A percentile compares a stretch with the other conserved stretches of the same genome.
These are phyloP conservation scores for Crypturellus undulatus DNA, from an alignment of 2,113 vertebrate genomes.

Conservation along the genomic window DNA sequence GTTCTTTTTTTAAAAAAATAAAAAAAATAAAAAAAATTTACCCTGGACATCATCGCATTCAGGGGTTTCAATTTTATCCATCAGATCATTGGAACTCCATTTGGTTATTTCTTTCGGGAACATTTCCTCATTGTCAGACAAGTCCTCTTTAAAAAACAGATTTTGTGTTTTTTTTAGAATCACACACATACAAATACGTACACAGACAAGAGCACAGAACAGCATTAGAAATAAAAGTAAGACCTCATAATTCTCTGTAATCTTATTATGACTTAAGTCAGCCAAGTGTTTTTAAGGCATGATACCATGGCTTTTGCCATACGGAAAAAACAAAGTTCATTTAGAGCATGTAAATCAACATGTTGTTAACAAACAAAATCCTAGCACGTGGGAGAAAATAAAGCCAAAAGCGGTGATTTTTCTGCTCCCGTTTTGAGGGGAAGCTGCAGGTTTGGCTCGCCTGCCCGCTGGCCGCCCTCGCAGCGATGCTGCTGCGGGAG, in stretches of 20 bases:
- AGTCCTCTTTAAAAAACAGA: constrained; percentile 83
- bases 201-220: not conserved
- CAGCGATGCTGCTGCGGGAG: not conserved
- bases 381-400: not conserved
- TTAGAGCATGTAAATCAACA: not conserved
- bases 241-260: not conserved
- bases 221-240: not conserved
- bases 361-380: not conserved
- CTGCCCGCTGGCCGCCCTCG: not conserved
- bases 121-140: constrained; percentile 89
- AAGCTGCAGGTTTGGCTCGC: not conserved
- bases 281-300: not conserved
- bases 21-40: constrained; percentile 44
- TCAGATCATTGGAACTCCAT: constrained; percentile 95
- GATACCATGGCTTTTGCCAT: not conserved
- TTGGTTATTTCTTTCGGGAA: constrained; percentile 93
- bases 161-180: constrained; percentile 32
- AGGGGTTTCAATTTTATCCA: constrained; percentile 91
- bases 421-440: not conserved
- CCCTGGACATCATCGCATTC: constrained; percentile 86
- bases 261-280: not conserved
- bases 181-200: not conserved
- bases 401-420: not conserved
- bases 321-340: not conserved
- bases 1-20: not conserved